A percentile compares a stretch with the other conserved stretches of the same genome.
Evolutionary conservation across 2,113 vertebrate genomes (phyloP).

Genomic region (Zosterops borbonicus): DNA sequence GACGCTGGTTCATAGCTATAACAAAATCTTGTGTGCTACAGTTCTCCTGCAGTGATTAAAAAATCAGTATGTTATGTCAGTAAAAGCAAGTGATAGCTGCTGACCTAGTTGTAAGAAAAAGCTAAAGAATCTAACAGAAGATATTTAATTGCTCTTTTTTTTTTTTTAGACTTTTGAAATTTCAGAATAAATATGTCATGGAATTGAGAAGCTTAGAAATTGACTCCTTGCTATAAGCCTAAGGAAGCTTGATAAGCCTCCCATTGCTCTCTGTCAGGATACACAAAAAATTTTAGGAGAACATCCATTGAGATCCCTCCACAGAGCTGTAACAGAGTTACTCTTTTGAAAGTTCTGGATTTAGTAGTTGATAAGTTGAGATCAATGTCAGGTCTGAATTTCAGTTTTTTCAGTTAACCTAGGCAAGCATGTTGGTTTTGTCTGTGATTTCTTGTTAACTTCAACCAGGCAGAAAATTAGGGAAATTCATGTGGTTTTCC

Average conservation of each 20-base stretch:
- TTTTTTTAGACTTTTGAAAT: background rate
- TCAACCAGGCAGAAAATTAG: background rate
- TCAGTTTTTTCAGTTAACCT: background rate
- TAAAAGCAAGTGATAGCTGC: background rate
- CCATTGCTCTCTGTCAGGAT: background rate
- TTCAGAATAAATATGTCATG: background rate
- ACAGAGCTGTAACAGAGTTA: background rate
- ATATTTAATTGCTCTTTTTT: background rate
- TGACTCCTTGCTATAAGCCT: background rate
- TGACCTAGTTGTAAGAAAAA: background rate
- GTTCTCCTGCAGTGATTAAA: background rate
- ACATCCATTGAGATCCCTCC: fast-evolving
- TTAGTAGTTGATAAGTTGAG: background rate
- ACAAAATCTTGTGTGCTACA: background rate
- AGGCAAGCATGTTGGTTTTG: background rate
- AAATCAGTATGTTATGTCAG: background rate
- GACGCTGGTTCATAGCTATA: background rate
- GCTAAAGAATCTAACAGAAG: background rate
- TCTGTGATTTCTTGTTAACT: background rate
- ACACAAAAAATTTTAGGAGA: background rate
- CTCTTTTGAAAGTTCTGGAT: background rate
- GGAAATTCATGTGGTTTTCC: background rate
- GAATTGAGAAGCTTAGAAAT: background rate
- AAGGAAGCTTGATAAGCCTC: background rate
- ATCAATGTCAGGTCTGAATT: background rate